Evolutionary conservation across 2,888 invertebrate species (phyloP), one percentile per base, ranked within the genome.

Genomic region (Vesta saturnalis): DNA sequence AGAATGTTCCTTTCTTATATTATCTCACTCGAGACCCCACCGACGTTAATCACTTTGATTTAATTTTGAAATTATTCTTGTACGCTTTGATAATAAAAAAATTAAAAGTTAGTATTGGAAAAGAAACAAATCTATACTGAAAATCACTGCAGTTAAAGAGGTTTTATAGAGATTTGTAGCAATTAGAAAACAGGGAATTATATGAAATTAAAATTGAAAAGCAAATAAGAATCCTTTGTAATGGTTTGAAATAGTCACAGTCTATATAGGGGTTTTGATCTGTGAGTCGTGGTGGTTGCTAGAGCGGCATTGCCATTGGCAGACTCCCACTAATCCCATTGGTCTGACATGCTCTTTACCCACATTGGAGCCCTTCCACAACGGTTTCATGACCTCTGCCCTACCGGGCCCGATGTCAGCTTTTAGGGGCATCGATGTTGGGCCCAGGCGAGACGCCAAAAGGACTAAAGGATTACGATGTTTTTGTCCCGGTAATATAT

Each of bases 271-370:
- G 47, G 12, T 22, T 75, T 78, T 79, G 79, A 79, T 77, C 75
- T 78, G 77, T 77, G 78, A 76, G 78, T 78, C 77, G 81, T 80
- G 80, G 80, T 77, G 78, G 79, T 76, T 80, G 80, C 74, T 65
- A 70, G 72, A 74, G 78, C 76, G 76, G 75, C 75, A 67, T 60
- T 70, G 77, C 79, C 74, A 79, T 79, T 79, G 82, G 82, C 73
- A 75, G 78, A 75, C 73, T 74, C 72, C 19, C 78, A 75, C 75
- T 81, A 82, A 81, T 81, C 78, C 78, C 77, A 76, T 76, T 76
- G 76, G 76, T 73, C 77, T 78, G 78, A 76, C 75, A 75, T 78
- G 78, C 75, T 79, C 77, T 79, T 80, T 80, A 76, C 77, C 75
- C 72, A 74, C 77, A 79, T 78, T 79, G 78, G 79, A 72, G 77